Evolutionary conservation across 2,797 vertebrate genomes (phyloP).

Genomic region (Gastrophryne carolinensis): DNA sequence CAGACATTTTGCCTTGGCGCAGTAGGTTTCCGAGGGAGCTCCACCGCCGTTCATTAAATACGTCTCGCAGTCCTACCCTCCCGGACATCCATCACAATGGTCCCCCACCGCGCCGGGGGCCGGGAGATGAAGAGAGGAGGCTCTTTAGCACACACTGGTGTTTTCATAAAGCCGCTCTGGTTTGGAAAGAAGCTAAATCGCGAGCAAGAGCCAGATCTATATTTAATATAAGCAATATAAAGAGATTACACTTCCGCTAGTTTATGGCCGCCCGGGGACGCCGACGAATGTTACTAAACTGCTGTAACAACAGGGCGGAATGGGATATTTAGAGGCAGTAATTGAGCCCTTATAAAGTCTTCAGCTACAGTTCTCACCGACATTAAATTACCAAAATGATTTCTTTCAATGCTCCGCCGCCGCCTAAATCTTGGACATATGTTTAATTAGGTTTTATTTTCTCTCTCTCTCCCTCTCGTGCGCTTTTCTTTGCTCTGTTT

Average conservation of each 20-base stretch:
- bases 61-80: neutral
- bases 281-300: slow-evolving; percentile 2
- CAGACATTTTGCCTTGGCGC: neutral
- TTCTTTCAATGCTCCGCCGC: neutral
- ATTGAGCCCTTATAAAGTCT: slow-evolving; percentile 38
- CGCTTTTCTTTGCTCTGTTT: neutral
- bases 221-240: slow-evolving; percentile 39
- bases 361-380: slow-evolving; percentile 20
- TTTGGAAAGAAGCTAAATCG: neutral
- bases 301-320: slow-evolving; percentile 4
- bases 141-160: neutral
- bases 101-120: neutral
- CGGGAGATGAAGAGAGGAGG: neutral
- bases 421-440: slow-evolving; percentile 14
- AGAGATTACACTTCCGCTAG: slow-evolving; percentile 33
- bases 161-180: slow-evolving; percentile 1
- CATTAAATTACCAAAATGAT: slow-evolving; percentile 32
- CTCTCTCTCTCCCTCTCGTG: neutral
- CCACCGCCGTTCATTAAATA: neutral
- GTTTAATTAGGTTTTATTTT: slow-evolving; percentile 28
- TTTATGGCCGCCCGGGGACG: slow-evolving; percentile 15
- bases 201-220: neutral
- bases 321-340: slow-evolving; percentile 33
- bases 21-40: neutral
- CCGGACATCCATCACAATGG: neutral